Percentiles rank a stretch among this genome's conserved stretches.
phyloP scores from a whole-genome alignment of 2,113 vertebrate genomes.

The Apistogramma diplotaenia region DNA sequence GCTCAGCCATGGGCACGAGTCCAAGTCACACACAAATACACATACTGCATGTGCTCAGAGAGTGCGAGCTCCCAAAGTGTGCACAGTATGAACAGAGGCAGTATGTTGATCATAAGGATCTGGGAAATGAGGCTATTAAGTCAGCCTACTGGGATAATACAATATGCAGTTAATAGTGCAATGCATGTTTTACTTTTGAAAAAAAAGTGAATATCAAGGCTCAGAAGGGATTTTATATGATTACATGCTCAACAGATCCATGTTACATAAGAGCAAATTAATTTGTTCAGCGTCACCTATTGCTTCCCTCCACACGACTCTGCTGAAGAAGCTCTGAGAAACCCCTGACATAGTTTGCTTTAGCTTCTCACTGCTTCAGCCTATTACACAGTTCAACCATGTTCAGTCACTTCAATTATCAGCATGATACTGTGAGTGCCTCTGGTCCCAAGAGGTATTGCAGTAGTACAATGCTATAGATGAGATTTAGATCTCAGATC shows the following conservation, averaged over 20 bases:
- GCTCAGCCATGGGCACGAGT: conserved; percentile 42
- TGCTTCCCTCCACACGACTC: neutral
- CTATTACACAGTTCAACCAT: conserved; percentile 45
- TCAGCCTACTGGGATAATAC: neutral
- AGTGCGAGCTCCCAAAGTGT: conserved; percentile 24
- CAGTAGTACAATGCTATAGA: conserved; percentile 22
- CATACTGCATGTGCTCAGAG: neutral
- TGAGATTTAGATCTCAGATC: conserved; percentile 50
- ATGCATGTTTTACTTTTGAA: neutral
- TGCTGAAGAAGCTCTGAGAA: neutral
- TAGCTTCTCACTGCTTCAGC: conserved; percentile 16
- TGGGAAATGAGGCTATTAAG: neutral
- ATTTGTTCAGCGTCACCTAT: conserved; percentile 4
- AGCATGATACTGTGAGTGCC: conserved; percentile 29
- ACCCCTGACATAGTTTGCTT: conserved; percentile 33
- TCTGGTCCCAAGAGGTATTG: conserved; percentile 48
- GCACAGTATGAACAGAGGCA: conserved; percentile 14
- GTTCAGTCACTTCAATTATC: conserved; percentile 54
- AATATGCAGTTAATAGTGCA: neutral
- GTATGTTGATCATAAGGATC: conserved; percentile 22
- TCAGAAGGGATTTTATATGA: neutral
- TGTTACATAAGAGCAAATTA: neutral
- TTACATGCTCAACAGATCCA: neutral
- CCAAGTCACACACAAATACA: conserved; percentile 27
- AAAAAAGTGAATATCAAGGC: neutral